phyloP scores from a whole-genome alignment of 2,113 vertebrate species.

The Rhegmatorhina hoffmannsi region DNA sequence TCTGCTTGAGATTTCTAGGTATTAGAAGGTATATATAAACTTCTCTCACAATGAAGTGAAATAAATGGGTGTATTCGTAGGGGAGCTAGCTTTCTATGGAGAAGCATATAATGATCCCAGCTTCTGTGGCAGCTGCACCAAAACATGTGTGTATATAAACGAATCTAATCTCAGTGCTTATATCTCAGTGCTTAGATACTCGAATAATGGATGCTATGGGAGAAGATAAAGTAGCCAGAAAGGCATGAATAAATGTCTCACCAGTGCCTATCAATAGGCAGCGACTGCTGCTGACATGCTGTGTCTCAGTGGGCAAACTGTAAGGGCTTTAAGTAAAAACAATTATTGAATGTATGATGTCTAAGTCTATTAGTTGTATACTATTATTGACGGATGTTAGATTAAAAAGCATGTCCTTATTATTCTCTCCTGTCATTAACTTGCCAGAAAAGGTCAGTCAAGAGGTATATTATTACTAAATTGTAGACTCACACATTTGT shows the following conservation, averaged over 20 bases:
- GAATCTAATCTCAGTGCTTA: neutral
- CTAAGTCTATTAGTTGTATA: constrained; percentile 61
- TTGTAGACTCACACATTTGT: constrained; percentile 39
- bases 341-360: constrained; percentile 68
- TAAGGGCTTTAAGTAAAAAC: constrained; percentile 62
- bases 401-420: constrained; percentile 67
- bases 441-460: constrained; percentile 58
- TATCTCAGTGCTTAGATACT: neutral
- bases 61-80: constrained; percentile 7
- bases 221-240: constrained; percentile 31
- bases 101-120: neutral
- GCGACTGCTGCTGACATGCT: neutral
- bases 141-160: constrained; percentile 3
- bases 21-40: neutral
- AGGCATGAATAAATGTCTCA: constrained; percentile 36
- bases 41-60: neutral
- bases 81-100: constrained; percentile 2
- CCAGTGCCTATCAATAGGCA: constrained; percentile 33
- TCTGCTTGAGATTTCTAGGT: neutral
- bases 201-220: neutral
- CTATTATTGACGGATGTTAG: constrained; percentile 54
- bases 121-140: neutral
- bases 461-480: constrained; percentile 59
- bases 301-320: constrained; percentile 51
- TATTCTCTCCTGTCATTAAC: constrained; percentile 64